phyloP scores from a whole-genome alignment of 2,113 vertebrate species.

The Progne subis region DNA sequence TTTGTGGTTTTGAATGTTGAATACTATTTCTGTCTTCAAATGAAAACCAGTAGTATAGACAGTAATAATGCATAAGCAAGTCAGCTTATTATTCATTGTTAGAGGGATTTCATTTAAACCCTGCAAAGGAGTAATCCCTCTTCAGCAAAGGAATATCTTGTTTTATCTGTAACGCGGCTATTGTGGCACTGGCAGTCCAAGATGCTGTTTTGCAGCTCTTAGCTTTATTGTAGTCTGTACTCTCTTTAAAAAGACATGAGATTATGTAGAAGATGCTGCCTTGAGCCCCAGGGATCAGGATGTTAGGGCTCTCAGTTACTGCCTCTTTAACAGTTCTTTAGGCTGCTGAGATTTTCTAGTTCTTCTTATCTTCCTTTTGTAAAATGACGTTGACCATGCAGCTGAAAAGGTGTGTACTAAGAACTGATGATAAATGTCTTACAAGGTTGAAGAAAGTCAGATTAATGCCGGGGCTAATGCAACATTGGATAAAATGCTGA shows the following conservation, averaged over 20 bases:
- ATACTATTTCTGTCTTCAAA: background rate
- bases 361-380: background rate
- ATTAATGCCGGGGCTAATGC: background rate
- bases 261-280: background rate
- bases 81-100: background rate
- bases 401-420: background rate
- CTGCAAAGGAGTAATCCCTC: background rate
- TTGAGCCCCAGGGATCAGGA: background rate
- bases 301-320: background rate
- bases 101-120: background rate
- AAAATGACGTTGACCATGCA: fast-evolving
- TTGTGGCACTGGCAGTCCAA: background rate
- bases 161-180: background rate
- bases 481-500: background rate
- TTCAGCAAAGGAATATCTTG: background rate
- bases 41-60: background rate
- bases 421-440: background rate
- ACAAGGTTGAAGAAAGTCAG: background rate
- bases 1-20: background rate
- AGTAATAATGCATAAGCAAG: background rate
- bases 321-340: background rate
- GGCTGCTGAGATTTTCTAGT: background rate
- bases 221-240: background rate
- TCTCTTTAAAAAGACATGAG: background rate
- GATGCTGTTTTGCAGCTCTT: background rate